phyloP scores from a whole-genome alignment of 2,888 invertebrate genomes.

The Spisula solida region DNA sequence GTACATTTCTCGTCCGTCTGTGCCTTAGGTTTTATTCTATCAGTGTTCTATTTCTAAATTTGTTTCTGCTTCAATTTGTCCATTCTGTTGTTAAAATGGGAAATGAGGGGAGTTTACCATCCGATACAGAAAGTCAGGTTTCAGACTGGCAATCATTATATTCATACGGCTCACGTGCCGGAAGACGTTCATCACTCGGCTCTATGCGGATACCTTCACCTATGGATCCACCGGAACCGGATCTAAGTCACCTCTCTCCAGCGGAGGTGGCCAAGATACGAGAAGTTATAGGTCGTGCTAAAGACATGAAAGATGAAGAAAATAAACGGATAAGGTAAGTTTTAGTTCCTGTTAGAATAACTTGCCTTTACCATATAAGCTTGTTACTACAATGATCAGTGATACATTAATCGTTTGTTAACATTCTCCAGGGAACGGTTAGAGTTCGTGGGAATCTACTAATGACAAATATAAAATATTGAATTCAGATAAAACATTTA shows the following conservation, averaged over 20 bases:
- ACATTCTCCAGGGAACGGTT: too few relatives aligned
- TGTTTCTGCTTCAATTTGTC: slow-evolving; percentile 23
- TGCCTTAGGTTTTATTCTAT: slow-evolving; percentile 60
- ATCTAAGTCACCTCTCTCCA: slow-evolving; percentile 90
- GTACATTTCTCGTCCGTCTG: slow-evolving; percentile 35
- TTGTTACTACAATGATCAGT: too few relatives aligned
- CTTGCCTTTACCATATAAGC: too few relatives aligned
- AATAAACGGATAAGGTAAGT: slow-evolving; percentile 83
- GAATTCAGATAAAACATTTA: too few relatives aligned
- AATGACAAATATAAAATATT: too few relatives aligned
- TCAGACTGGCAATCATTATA: slow-evolving; percentile 83
- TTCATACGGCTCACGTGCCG: slow-evolving; percentile 80
- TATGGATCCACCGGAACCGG: slow-evolving; percentile 88
- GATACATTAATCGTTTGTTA: too few relatives aligned
- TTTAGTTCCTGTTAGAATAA: too few relatives aligned
- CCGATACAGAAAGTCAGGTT: slow-evolving; percentile 73
- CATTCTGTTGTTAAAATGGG: slow-evolving; percentile 69
- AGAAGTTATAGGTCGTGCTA: slow-evolving; percentile 90
- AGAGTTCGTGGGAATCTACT: too few relatives aligned
- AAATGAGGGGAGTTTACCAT: slow-evolving; percentile 78
- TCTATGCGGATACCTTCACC: slow-evolving; percentile 83
- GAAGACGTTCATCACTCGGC: slow-evolving; percentile 81
- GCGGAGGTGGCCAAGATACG: slow-evolving; percentile 90
- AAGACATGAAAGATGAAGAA: slow-evolving; percentile 87
- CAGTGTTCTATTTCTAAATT: slow-evolving; percentile 43